These are phyloP conservation scores for Bostrychus sinensis DNA, from an alignment of 2,113 vertebrate species.

Conservation along the genomic window DNA sequence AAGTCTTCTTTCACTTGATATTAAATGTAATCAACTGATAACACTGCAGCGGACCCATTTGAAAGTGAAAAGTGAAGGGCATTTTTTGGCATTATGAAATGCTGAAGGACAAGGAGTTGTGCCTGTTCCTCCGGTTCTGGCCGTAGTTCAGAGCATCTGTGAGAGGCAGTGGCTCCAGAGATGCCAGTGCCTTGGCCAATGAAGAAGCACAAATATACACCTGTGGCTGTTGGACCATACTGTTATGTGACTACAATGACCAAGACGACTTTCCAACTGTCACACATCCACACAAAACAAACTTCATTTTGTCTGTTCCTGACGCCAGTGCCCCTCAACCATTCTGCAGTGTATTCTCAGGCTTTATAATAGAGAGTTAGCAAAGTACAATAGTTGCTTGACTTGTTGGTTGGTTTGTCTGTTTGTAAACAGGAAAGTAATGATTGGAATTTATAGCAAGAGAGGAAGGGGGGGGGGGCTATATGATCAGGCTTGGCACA, in stretches of 20 bases:
- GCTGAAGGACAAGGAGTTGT: background rate
- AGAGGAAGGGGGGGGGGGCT: too few species aligned
- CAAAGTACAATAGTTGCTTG: too few species aligned
- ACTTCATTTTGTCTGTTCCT: conserved; percentile 1
- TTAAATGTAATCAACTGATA: conserved; percentile 12
- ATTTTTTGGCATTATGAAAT: conserved; percentile 13
- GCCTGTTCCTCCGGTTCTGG: background rate
- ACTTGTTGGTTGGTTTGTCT: too few species aligned
- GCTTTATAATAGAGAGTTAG: too few species aligned
- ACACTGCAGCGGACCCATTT: background rate
- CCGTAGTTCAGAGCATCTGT: conserved; percentile 8
- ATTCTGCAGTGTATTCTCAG: background rate
- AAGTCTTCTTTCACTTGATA: conserved; percentile 15
- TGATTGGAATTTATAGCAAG: too few species aligned
- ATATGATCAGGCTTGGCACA: too few species aligned
- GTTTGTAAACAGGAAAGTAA: too few species aligned
- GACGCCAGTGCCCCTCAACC: background rate
- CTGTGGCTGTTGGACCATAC: conserved; percentile 20
- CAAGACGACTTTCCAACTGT: conserved; percentile 10
- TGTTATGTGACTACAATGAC: conserved; percentile 6
- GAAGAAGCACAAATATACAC: conserved; percentile 21
- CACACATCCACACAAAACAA: background rate
- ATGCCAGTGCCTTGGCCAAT: conserved; percentile 20
- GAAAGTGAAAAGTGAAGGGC: background rate
- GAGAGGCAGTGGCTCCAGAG: background rate